phyloP scores from a whole-genome alignment of 2,113 vertebrate genomes.

The Leucosticte australis region DNA sequence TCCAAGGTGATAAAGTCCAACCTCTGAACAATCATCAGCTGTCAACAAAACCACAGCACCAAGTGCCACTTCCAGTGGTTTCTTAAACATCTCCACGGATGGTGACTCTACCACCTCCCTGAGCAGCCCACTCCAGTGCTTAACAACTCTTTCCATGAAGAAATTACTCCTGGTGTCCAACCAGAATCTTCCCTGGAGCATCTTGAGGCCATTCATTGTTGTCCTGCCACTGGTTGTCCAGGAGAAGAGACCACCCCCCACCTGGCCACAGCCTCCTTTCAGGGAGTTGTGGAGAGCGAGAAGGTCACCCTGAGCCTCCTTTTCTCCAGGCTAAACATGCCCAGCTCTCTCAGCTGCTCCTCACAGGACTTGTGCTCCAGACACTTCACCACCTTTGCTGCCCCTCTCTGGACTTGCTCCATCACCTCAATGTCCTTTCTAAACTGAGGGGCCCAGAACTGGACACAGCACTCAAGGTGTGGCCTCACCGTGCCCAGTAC shows the following conservation, averaged over 20 bases:
- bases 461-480: neutral
- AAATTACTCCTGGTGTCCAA: neutral
- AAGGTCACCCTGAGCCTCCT: neutral
- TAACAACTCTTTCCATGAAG: neutral
- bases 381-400: neutral
- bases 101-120: neutral
- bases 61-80: neutral
- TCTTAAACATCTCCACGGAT: neutral
- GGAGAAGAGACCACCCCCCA: rapidly evolving
- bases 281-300: rapidly evolving
- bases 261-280: no score
- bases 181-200: neutral
- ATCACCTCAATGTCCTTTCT: neutral
- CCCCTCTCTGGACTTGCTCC: neutral
- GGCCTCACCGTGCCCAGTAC: neutral
- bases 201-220: neutral
- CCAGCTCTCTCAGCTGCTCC: neutral
- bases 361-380: neutral
- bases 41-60: no score
- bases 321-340: neutral
- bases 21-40: neutral
- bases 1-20: neutral
- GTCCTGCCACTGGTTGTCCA: rapidly evolving
- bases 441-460: neutral
- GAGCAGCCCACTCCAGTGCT: neutral